Base-by-base conservation (phyloP, 2,888 invertebrate species). In the Tetramorium bicarinatum region DNA sequence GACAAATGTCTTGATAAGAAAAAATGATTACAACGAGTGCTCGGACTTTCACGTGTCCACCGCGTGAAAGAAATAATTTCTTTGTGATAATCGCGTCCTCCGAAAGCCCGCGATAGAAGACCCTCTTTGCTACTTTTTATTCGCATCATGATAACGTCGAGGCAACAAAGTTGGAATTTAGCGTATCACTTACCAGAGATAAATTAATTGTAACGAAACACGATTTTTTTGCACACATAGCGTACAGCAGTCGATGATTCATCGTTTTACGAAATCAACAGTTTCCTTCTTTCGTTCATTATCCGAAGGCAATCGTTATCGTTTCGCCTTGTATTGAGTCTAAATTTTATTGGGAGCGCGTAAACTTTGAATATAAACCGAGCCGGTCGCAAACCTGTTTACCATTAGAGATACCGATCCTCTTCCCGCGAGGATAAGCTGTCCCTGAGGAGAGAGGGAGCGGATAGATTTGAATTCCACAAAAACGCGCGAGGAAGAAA, bases 331-430 rank as follows among this genome's bases (percentile, higher is more conserved):
- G 8, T n/a, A n/a, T 47, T 11, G 47, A 74, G 38, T 75, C 38
- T 49, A 75, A 80, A 80, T 80, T 74, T 80, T 49, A 59, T 80
- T 44, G 15, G 13, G 13, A 47, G 13, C 7, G 15, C 44, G 15
- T 71, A 79, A 56, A 79, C 56, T 59, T 79, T 74, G 47, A 47
- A 79, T 72, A 79, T 47, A 56, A 79, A 79, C 18, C 34, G 13
- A 80, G 34, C 34, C 13, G 44, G 15, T 56, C 29, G 54, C 38
- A 44, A 77, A 71, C 71, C 15, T 47, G 59, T 59, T 80, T 77
- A 77, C 72, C 25, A 71, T 71, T 54, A 52, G 41, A 69, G 8
- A 54, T 69, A 29, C n/a, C 1, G n/a, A 71, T 52, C 15, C 71
- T 41, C 8, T 8, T 71, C 9, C 6, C 25, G 21, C 8, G 9